phyloP scores from a whole-genome alignment of 2,113 vertebrate genomes.

The Leucopsar rothschildi region DNA sequence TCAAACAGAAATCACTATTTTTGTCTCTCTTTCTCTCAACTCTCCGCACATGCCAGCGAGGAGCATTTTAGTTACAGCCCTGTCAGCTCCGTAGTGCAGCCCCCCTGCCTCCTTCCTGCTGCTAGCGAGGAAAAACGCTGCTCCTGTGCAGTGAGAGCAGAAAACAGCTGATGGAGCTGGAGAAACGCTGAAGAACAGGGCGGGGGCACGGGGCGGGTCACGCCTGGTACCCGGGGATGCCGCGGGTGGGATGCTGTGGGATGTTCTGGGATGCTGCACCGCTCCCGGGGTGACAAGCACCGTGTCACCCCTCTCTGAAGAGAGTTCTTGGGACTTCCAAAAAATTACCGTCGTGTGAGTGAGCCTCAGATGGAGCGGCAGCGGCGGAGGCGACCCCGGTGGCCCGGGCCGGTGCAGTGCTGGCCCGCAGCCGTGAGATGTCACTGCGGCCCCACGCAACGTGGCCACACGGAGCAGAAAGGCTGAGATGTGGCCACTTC shows the following conservation, averaged over 20 bases:
- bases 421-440: neutral
- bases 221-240: neutral
- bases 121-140: neutral
- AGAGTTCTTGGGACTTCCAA: rapidly evolving
- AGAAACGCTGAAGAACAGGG: rapidly evolving
- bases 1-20: constrained; percentile 14
- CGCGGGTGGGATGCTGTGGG: neutral
- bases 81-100: neutral
- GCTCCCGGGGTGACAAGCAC: neutral
- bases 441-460: neutral
- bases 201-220: rapidly evolving
- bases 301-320: neutral
- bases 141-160: neutral
- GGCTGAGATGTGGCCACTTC: rapidly evolving
- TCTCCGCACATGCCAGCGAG: neutral
- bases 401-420: neutral
- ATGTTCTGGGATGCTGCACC: neutral
- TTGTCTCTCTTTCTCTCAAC: neutral
- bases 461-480: neutral
- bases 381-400: rapidly evolving
- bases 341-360: rapidly evolving
- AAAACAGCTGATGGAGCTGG: neutral
- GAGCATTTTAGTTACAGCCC: constrained; percentile 9
- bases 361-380: rapidly evolving
- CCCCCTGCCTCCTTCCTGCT: neutral